Evolutionary conservation across 1,140 invertebrate species (phyloP), one percentile per base, ranked within the genome.

Genomic region (Triops cancriformis): DNA sequence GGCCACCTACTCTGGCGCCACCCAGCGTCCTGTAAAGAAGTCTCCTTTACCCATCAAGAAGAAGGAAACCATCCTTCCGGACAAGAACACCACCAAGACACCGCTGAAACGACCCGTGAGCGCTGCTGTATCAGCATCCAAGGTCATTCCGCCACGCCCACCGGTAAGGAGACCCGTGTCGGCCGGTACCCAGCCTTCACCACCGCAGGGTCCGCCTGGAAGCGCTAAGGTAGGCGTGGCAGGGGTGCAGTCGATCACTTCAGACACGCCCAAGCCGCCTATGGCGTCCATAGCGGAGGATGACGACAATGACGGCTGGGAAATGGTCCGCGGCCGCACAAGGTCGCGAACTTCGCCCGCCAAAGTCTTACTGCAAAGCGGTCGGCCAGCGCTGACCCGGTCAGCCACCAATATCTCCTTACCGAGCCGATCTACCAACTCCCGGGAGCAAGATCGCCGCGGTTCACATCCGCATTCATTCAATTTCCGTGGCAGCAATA

Each of bases 371-470:
- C 23, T 26, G 31, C 41, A 41, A 10, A 45, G 37, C 37, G 37
- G 75, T 7, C 51, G 28, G 26, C 78, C 74, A 26, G 45, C 72
- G 79, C 80, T 76, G 79, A 82, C 76, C 79, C 80, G 72, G 80
- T 72, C 77, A 23, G 43, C 77, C 7, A 78, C 77, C 12, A 78
- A 74, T 73, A 73, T 78, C 18, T 73, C 73, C 26, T 78, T 27
- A 79, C 79, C 73, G 81, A 79, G 64, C 73, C 77, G 73, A 81
- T 76, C 74, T 83, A 78, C 80, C 82, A 77, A 80, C 78, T 73
- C 80, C 80, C 72, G 81, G 77, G 18, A 76, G 75, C 28, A 79
- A 81, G 72, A 74, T 83, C 42, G 80, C 82, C 37, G 78, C 79
- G 79, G 81, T 82, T 77, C 80, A 80, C 73, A 74, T 77, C 18